Evolutionary conservation across 2,888 invertebrate genomes (phyloP), one percentile per base, ranked within the genome.

Genomic region (Amblyteles armatorius): DNA sequence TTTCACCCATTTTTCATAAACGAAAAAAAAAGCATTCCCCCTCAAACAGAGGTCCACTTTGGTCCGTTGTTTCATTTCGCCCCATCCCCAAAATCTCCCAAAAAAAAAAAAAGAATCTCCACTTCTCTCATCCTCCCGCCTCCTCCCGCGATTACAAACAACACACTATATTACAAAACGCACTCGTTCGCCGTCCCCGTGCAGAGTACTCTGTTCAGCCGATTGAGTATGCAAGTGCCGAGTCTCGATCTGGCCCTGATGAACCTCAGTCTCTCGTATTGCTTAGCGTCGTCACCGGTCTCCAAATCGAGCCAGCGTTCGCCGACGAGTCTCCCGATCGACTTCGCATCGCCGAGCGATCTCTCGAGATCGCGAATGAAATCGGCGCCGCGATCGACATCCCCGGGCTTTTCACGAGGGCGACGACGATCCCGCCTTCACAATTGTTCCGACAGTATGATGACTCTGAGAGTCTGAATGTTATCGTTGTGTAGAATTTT

Each of bases 371-470:
- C 44, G 11, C 7, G 0, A 1, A 36, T 6, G 22, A 26, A 26
- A 26, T 26, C 26, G 26, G 29, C 72, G 67, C 29, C 9, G 3
- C 19, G 13, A 33, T 63, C 33, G 16, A 13, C 19, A 3, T 16
- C 2, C 26, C 11, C 50, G 19, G 29, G 19, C 13, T 19, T 40
- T 9, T 44, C 67, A n/a, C 33, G 44, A 80, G 67, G 83, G 83
- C 81, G 85, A 83, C 81, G 79, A 83, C 81, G 65, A 22, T 86
- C 85, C 72, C 77, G 85, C 84, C 87, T 90, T 93, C 93, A 94
- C 92, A 94, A 92, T 87, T 93, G 94, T 87, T 94, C 94, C 82
- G 93, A 93, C 79, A 94, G 87, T 86, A 94, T 94, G 68, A 94
- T 94, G 60, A 94, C 94, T 82, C 93, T 89, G 19, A 93, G 90